Evolutionary conservation across 2,113 vertebrate genomes (phyloP), one percentile per base, ranked within the genome.

Genomic region (Merops nubicus): DNA sequence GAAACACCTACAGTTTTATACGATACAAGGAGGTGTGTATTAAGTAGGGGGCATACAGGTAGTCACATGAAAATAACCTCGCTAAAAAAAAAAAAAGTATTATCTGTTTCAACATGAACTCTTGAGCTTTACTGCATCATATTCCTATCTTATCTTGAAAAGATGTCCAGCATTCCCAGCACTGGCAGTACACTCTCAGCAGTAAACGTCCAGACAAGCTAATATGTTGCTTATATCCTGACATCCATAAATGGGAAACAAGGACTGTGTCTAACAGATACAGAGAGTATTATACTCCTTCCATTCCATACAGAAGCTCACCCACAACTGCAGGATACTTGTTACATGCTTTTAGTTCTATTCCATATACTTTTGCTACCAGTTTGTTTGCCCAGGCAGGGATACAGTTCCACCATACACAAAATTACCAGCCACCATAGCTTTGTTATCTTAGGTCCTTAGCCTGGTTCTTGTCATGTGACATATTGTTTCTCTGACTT

Each of bases 141-240:
- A 74, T 53, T 95, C 79, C 90, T 98, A 98, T 98, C 98, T 99
- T 98, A 99, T 99, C 98, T 98, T 53, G 45, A 26, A 96, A 95
- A 94, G 97, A 97, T 97, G 98, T 91, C 91, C 11, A 92, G 95
- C 97, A 91, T 96, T 93, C 93, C 96, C 97, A 95, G 97, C 40
- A 81, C 92, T 97, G 98, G 98, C 97, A 97, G 93, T 40, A 72
- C 97, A 94, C 96, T 88, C 67, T 64, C 70, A 89, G 88, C 95
- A 93, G 51, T 20, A 51, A 69, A 34, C 1, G 43, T 85, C 57
- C 74, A 60, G 84, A 79, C 57, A 31, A 70, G 81, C 70, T 33
- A 38, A 54, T 74, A 77, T 9, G 33, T 29, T 82, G 89, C 82
- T 94, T 81, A 76, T 43, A 88, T 65, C 54, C 90, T 64, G 60